These are phyloP conservation scores for Ictalurus furcatus DNA, from an alignment of 2,113 vertebrate species.

Conservation along the genomic window DNA sequence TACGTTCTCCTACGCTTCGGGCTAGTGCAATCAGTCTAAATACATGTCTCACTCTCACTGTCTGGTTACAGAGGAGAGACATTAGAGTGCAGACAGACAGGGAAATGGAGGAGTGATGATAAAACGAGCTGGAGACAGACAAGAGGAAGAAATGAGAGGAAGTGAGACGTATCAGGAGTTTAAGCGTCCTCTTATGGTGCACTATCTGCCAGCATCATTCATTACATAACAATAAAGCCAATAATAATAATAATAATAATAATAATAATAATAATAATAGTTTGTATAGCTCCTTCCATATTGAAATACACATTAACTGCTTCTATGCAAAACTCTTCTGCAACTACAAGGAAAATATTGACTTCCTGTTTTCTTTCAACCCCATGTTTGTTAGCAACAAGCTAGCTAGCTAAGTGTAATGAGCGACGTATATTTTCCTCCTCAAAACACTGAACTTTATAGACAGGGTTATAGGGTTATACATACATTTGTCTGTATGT, in stretches of 20 bases:
- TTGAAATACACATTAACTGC: background rate
- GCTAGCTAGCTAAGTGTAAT: no score
- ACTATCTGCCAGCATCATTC: background rate
- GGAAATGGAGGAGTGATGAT: background rate
- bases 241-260: background rate
- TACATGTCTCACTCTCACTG: background rate
- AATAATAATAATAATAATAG: background rate
- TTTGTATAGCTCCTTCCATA: background rate
- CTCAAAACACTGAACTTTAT: background rate
- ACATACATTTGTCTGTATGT: background rate
- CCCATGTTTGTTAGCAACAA: background rate
- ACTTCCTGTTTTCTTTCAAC: background rate
- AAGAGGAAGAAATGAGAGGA: background rate
- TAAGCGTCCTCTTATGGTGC: background rate
- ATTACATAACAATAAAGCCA: background rate
- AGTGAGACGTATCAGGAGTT: background rate
- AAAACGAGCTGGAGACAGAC: background rate
- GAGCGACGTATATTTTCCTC: background rate
- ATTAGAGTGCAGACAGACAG: background rate
- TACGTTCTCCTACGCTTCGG: conserved; percentile 7
- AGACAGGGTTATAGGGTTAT: background rate
- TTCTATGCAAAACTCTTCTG: background rate
- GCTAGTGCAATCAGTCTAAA: conserved; percentile 12
- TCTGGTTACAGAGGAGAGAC: background rate
- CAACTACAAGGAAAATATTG: background rate